A percentile compares a stretch with the other conserved stretches of the same genome.
Conservation (phyloP, 2,797 vertebrate genomes). For the Cyprinella venusta region DNA sequence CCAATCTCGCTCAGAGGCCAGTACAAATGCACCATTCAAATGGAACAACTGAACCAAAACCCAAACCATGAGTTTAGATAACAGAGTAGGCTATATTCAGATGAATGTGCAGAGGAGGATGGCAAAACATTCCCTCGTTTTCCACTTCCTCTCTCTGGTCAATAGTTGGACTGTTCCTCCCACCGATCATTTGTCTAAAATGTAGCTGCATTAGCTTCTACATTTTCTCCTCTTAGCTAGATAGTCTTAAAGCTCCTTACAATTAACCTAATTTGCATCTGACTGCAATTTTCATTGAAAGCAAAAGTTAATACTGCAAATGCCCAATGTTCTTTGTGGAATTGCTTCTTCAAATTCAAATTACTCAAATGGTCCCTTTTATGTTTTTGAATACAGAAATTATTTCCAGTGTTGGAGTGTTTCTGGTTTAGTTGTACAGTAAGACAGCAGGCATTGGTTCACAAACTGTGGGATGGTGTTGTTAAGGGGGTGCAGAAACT, state of each 20-base stretch:
- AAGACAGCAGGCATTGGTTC: neutral
- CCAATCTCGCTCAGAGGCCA: conserved; percentile 52
- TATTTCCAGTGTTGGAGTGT: neutral
- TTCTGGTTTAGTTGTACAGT: neutral
- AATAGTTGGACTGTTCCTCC: neutral
- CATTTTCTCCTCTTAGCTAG: neutral
- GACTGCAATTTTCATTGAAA: conserved; percentile 16
- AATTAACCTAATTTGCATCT: conserved; percentile 4
- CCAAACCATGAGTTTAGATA: conserved; percentile 47
- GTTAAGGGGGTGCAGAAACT: neutral
- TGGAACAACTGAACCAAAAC: conserved; percentile 56
- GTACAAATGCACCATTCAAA: conserved; percentile 57
- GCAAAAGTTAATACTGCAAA: neutral
- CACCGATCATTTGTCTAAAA: neutral
- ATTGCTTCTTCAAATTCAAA: conserved; percentile 15
- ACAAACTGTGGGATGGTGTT: neutral
- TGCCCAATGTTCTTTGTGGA: neutral
- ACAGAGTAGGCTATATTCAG: conserved; percentile 11
- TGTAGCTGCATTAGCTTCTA: neutral
- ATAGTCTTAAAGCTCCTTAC: conserved; percentile 6
- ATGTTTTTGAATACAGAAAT: neutral
- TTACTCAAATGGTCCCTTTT: neutral
- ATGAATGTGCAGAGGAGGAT: conserved; percentile 11
- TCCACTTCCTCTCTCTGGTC: conserved; percentile 5
- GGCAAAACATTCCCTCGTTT: conserved; percentile 17